Evolutionary conservation across 2,113 vertebrate genomes (phyloP).

Genomic region (Rallus limicola): DNA sequence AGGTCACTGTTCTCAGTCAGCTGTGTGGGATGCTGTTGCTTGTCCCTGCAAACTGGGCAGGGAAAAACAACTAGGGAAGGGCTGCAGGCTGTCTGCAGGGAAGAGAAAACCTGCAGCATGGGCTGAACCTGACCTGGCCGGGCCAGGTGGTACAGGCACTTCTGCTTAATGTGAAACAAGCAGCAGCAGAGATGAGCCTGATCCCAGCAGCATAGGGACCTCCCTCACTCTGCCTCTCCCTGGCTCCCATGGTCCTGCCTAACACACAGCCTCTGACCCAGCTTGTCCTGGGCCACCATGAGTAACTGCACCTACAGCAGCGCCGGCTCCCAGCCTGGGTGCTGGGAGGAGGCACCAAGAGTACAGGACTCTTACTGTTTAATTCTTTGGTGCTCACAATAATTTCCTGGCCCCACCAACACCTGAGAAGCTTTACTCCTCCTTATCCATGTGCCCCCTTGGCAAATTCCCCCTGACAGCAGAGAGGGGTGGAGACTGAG

Average conservation of each 20-base stretch:
- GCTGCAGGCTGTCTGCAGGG: background rate
- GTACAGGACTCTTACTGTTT: background rate
- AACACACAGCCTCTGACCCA: rapidly evolving
- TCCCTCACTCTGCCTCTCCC: background rate
- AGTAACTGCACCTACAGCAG: background rate
- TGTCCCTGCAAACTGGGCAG: background rate
- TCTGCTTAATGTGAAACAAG: background rate
- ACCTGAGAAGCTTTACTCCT: background rate
- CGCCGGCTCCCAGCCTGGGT: background rate
- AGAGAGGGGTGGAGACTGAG: background rate
- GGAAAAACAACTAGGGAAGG: background rate
- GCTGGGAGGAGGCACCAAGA: background rate
- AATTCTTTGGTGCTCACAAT: background rate
- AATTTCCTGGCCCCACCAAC: background rate
- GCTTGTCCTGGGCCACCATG: background rate
- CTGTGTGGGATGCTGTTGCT: background rate
- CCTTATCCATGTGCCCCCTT: background rate
- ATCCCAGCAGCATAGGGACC: background rate
- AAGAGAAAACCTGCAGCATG: background rate
- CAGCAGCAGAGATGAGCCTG: background rate
- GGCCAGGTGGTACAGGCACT: background rate
- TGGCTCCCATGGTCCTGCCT: background rate
- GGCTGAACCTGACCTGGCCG: background rate
- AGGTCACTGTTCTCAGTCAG: background rate
- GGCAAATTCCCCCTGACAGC: background rate